A percentile compares a stretch with the other conserved stretches of the same genome.
phyloP scores from a whole-genome alignment of 2,888 invertebrate genomes.

The Priocnemis perturbator region DNA sequence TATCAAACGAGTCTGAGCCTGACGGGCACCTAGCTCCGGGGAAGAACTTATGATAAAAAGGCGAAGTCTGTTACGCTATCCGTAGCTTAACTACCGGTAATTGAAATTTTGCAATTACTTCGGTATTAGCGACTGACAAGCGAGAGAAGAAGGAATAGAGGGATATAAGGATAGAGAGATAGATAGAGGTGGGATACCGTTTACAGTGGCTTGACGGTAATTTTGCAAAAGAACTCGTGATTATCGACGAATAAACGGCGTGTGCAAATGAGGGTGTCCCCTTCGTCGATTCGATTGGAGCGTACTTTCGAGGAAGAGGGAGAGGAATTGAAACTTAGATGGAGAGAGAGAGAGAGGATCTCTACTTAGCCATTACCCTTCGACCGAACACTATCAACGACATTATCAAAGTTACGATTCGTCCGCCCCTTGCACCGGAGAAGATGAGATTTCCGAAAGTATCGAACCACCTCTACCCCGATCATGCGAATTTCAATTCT shows the following conservation, averaged over 20 bases:
- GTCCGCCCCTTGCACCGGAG: not conserved
- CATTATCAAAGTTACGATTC: conserved; percentile 10
- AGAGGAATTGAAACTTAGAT: not conserved
- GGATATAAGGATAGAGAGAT: not conserved
- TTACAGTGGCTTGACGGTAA: not conserved
- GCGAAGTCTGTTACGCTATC: not conserved
- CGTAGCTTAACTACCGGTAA: not conserved
- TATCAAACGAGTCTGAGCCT: not conserved
- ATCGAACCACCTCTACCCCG: too few relatives aligned
- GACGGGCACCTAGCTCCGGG: conserved; percentile 5
- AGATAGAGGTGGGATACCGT: not conserved
- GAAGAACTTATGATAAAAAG: not conserved
- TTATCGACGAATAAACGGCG: too few relatives aligned
- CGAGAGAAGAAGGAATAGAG: not conserved
- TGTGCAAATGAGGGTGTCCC: too few relatives aligned
- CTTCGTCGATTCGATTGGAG: too few relatives aligned
- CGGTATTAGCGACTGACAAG: not conserved
- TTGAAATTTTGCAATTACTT: conserved; percentile 2
- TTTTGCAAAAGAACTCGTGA: not conserved
- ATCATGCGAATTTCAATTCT: too few relatives aligned
- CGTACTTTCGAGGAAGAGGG: not conserved
- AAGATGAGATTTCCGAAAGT: conserved; percentile 9
- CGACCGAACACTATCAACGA: conserved; percentile 5
- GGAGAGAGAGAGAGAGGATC: not conserved
- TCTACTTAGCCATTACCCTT: conserved; percentile 2